Evolutionary conservation across 2,888 invertebrate genomes (phyloP).

Genomic region (Cheilosia vulpina): DNA sequence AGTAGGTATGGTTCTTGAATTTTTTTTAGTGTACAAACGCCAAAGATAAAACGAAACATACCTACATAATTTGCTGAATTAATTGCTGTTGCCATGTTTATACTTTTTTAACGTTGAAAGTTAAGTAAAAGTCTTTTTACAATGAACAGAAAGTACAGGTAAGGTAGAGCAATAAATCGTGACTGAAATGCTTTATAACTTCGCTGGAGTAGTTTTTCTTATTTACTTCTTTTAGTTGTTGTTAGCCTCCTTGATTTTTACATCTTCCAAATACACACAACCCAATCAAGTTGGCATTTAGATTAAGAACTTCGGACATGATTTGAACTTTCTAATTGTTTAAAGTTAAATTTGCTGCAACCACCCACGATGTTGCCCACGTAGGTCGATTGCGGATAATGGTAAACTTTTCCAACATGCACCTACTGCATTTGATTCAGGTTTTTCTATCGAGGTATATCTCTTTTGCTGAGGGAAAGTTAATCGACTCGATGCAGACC

Average conservation of each 20-base stretch:
- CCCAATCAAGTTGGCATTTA: constrained; percentile 58
- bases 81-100: too few species aligned
- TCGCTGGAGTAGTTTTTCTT: constrained; percentile 15
- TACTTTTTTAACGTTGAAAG: background rate
- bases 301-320: constrained; percentile 55
- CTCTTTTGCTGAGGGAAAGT: too few species aligned
- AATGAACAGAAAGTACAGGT: background rate
- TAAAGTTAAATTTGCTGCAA: constrained; percentile 25
- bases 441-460: background rate
- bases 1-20: too few species aligned
- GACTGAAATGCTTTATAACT: constrained; percentile 50
- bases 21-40: too few species aligned
- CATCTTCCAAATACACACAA: constrained; percentile 20
- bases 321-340: constrained; percentile 60
- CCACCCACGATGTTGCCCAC: constrained; percentile 15
- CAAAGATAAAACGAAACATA: too few species aligned
- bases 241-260: background rate
- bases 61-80: too few species aligned
- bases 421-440: constrained; percentile 3
- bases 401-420: background rate
- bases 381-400: background rate
- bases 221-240: constrained; percentile 8
- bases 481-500: too few species aligned
- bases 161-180: constrained; percentile 33
- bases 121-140: constrained; percentile 16